Percentiles rank a stretch among this genome's conserved stretches.
Evolutionary conservation across 2,888 invertebrate genomes (phyloP).

Genomic region (Acanthoscelides obtectus): DNA sequence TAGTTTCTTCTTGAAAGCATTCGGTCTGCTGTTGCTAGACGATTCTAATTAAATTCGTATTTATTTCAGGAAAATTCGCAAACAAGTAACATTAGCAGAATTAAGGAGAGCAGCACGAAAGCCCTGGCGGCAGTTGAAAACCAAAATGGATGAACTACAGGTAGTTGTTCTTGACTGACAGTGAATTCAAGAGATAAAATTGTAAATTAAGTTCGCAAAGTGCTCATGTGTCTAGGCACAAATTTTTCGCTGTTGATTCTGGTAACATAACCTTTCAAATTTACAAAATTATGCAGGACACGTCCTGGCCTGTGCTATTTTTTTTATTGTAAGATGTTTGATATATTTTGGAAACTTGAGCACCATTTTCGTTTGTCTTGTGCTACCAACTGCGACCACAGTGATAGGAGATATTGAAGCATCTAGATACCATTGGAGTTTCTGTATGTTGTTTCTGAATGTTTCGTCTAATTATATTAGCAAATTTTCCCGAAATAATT

Average conservation of each 20-base stretch:
- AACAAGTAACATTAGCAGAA: slow-evolving; percentile 73
- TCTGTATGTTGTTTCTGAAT: too few species aligned
- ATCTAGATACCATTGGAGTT: too few species aligned
- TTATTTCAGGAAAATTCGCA: slow-evolving; percentile 70
- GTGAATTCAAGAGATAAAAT: slow-evolving; percentile 27
- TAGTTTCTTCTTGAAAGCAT: too few species aligned
- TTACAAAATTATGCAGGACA: not conserved
- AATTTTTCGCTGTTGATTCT: not conserved
- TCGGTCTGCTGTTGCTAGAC: too few species aligned
- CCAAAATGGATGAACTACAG: slow-evolving; percentile 53
- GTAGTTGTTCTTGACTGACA: slow-evolving; percentile 74
- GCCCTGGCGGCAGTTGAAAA: slow-evolving; percentile 67
- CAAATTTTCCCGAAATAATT: too few species aligned
- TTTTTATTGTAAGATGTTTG: too few species aligned
- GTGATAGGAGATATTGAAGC: too few species aligned
- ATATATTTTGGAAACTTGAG: too few species aligned
- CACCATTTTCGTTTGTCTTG: too few species aligned
- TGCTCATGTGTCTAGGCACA: slow-evolving; percentile 28
- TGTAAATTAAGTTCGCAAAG: slow-evolving; percentile 33
- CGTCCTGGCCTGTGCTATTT: too few species aligned
- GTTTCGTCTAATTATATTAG: too few species aligned
- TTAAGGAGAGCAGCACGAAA: slow-evolving; percentile 80
- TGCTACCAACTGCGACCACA: too few species aligned
- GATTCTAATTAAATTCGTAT: slow-evolving; percentile 6
- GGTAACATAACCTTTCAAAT: not conserved